phyloP scores from a whole-genome alignment of 2,797 vertebrate genomes.

The Sciurus vulgaris region DNA sequence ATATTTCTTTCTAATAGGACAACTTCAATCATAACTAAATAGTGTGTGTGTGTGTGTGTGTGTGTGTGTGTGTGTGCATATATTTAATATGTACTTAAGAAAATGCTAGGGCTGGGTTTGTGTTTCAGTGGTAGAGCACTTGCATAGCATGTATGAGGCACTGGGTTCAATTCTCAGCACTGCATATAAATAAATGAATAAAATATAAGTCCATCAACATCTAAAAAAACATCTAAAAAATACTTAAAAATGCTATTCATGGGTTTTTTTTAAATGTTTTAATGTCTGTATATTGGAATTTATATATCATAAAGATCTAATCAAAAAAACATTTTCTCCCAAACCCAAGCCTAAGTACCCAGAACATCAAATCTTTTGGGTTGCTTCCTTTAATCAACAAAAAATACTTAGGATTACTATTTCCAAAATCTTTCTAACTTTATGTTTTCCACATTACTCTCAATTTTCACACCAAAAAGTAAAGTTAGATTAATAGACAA shows the following conservation, averaged over 20 bases:
- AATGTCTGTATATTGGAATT: not conserved
- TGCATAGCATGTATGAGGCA: too few relatives aligned
- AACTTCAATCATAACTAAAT: too few relatives aligned
- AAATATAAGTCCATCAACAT: too few relatives aligned
- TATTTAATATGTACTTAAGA: not conserved
- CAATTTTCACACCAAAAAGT: slow-evolving; percentile 23
- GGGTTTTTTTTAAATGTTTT: slow-evolving; percentile 3
- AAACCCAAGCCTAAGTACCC: not conserved
- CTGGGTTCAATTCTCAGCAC: too few relatives aligned
- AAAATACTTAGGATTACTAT: slow-evolving; percentile 4
- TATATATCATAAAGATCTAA: not conserved
- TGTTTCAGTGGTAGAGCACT: too few relatives aligned
- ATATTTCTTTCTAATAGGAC: too few relatives aligned
- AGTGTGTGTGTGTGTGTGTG: too few relatives aligned
- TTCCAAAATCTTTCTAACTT: slow-evolving; percentile 14
- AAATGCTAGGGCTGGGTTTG: not conserved
- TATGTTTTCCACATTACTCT: not conserved
- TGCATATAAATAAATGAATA: too few relatives aligned
- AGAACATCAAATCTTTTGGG: not conserved
- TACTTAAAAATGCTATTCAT: not conserved
- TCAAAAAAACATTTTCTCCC: not conserved
- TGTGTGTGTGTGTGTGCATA: not conserved
- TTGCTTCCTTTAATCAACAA: slow-evolving; percentile 10
- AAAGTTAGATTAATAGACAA: not conserved
- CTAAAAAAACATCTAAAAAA: not conserved